Percentiles rank a stretch among this genome's conserved stretches.
Evolutionary conservation across 2,113 vertebrate genomes (phyloP).

Genomic region (Megaceryle maxima): DNA sequence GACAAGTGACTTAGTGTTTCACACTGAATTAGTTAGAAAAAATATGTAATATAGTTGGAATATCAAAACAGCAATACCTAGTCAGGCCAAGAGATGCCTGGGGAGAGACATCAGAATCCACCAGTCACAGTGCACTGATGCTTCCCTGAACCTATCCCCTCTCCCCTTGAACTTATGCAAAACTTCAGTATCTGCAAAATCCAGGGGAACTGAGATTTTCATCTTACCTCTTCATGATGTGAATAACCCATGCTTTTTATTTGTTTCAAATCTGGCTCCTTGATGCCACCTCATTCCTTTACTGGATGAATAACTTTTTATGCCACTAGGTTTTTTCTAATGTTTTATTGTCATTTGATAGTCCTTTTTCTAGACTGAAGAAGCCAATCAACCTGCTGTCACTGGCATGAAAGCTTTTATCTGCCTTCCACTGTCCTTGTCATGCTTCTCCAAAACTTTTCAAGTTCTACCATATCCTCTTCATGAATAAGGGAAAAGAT

Average conservation of each 20-base stretch:
- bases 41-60: neutral
- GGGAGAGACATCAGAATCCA: neutral
- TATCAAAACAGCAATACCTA: neutral
- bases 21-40: neutral
- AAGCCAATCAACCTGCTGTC: neutral
- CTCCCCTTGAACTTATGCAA: neutral
- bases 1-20: neutral
- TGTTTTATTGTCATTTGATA: neutral
- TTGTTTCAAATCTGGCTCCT: neutral
- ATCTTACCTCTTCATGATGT: rapidly evolving
- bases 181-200: neutral
- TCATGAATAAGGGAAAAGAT: neutral
- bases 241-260: neutral
- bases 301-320: neutral
- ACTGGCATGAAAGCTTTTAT: neutral
- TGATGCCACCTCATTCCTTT: neutral
- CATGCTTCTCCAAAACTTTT: neutral
- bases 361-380: neutral
- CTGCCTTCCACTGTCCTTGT: neutral
- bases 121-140: neutral
- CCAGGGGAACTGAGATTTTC: neutral
- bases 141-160: neutral
- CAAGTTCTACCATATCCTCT: neutral
- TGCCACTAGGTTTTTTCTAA: neutral
- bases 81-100: neutral